phyloP scores from a whole-genome alignment of 1,140 invertebrate genomes.

The Drosophila triauraria region DNA sequence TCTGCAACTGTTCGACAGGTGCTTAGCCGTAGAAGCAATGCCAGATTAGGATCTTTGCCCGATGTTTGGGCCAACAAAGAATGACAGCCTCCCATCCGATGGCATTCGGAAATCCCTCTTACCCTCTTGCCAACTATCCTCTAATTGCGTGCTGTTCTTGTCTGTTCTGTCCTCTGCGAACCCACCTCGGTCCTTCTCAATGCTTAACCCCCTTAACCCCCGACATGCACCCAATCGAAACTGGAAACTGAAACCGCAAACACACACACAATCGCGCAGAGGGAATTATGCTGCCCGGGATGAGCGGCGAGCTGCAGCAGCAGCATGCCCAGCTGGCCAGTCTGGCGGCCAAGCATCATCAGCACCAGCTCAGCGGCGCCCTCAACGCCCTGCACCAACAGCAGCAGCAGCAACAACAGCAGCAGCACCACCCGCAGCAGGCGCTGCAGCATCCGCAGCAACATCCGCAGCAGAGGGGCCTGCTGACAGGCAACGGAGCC shows the following conservation, averaged over 20 bases:
- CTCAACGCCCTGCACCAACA: slow-evolving; percentile 70
- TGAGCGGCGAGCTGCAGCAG: slow-evolving; percentile 64
- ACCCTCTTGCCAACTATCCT: slow-evolving; percentile 35
- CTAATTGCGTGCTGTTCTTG: slow-evolving; percentile 50
- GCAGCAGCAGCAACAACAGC: slow-evolving; percentile 55
- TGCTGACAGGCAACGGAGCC: slow-evolving; percentile 72
- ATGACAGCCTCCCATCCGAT: slow-evolving; percentile 9
- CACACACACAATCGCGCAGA: slow-evolving; percentile 37
- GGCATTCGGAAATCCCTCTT: slow-evolving; percentile 13
- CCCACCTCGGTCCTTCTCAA: slow-evolving; percentile 2
- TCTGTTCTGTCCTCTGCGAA: slow-evolving; percentile 23
- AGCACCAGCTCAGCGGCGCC: slow-evolving; percentile 75
- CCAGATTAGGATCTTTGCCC: background rate
- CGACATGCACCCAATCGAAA: slow-evolving; percentile 18
- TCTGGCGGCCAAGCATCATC: slow-evolving; percentile 75
- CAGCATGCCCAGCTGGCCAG: slow-evolving; percentile 60
- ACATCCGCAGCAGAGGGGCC: slow-evolving; percentile 43
- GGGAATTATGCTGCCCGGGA: slow-evolving; percentile 78
- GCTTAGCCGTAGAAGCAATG: background rate
- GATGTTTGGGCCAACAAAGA: slow-evolving; percentile 11
- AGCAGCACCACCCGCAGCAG: slow-evolving; percentile 55
- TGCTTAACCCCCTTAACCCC: slow-evolving; percentile 11
- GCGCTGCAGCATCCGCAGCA: slow-evolving; percentile 43
- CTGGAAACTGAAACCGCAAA: slow-evolving; percentile 32
- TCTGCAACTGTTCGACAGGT: background rate